Base-by-base conservation (phyloP, 1,140 invertebrate genomes). In the Saccostrea cuccullata region DNA sequence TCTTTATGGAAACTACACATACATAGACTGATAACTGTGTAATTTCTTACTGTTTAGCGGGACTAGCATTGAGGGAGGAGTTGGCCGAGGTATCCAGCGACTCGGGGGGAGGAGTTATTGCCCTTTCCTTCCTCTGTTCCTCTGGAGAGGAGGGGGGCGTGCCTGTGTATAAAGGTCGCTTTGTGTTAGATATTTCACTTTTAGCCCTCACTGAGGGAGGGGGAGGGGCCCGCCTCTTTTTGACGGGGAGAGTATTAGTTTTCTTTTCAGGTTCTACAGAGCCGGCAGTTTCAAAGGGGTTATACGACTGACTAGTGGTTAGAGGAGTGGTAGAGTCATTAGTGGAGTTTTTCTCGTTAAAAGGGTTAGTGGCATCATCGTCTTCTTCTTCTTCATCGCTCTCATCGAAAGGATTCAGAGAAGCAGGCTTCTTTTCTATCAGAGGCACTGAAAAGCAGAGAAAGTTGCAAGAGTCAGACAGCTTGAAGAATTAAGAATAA, bases 121-220 rank as follows among this genome's bases (percentile, higher is more conserved):
- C 89, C 85, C 93, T 86, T 40, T 90, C 88, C 26, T 82, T 67
- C 67, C 91, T 91, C 55, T 94, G 89, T 9, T 91, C 89, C 84
- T 93, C 90, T 23, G 93, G 93, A 3, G 93, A 92, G 2, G 91
- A 87, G 5, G 93, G 93, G 40, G 93, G 93, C 12, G 92, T 92
- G 8, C 92, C 92, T 64, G 92, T 85, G 90, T 93, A 94, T 13
- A 92, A 86, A 20, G 93, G 93, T 89, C 91, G 88, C 36, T 92
- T 91, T 13, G 70, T 89, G 40, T 90, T 55, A 60, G 89, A 91
- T 1, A 86, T 13, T n/a, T 82, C 58, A n/a, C 86, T 89, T 70
- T 86, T 88, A 23, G 55, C 30, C 40, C 87, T 89, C 20, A 15
- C 26, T 36, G 58, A 73, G 55, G 87, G 87, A 26, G 82, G 67